Percentiles rank a stretch among this genome's conserved stretches.
Conservation (phyloP, 1,140 invertebrate species). For the Rhopalosiphum padi region DNA sequence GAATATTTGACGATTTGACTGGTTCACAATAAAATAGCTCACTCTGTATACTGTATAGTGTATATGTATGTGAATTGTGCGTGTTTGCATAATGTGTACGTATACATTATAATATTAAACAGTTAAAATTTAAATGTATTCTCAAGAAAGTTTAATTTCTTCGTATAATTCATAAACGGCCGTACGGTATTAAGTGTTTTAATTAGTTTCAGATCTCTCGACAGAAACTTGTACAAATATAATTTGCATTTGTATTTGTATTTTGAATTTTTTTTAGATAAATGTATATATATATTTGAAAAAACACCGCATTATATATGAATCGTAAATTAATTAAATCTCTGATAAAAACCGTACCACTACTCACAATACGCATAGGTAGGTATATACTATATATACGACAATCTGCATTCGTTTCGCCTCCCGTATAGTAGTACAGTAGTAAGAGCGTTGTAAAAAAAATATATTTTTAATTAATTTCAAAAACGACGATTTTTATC, state of each 20-base stretch:
- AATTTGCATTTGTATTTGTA: conserved; percentile 30
- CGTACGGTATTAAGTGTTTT: conserved; percentile 25
- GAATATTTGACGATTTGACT: not conserved
- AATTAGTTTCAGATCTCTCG: conserved; percentile 20
- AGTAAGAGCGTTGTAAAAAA: not conserved
- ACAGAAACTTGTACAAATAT: conserved; percentile 1
- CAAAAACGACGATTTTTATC: not conserved
- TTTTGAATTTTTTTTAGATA: not conserved
- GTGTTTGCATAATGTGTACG: not conserved
- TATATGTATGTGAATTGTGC: not conserved
- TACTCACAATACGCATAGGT: not conserved
- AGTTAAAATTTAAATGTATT: not conserved
- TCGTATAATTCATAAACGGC: conserved; percentile 7
- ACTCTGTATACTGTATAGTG: not conserved
- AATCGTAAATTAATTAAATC: conserved; percentile 34
- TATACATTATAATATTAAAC: conserved; percentile 3
- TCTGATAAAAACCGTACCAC: not conserved
- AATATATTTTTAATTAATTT: conserved; percentile 31
- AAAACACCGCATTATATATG: not conserved
- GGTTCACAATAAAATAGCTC: not conserved
- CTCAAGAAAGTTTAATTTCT: not conserved
- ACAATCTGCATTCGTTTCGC: not conserved
- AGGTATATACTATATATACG: not conserved
- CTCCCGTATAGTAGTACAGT: not conserved
- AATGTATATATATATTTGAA: not conserved